Base-by-base conservation (phyloP, 2,797 vertebrate species). In the Luscinia luscinia region DNA sequence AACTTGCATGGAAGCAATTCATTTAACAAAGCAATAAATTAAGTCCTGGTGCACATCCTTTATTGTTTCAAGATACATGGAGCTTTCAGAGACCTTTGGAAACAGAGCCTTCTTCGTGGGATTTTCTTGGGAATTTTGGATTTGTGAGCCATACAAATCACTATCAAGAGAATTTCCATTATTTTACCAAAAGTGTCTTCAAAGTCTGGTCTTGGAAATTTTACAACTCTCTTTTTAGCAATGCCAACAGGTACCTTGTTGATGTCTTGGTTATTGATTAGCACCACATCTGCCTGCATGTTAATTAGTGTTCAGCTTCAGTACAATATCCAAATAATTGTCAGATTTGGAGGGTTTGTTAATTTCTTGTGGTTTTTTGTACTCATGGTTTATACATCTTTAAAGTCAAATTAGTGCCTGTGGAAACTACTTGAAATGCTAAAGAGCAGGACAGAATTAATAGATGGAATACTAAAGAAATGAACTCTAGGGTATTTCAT, bases 1-100 rank as follows among this genome's bases (percentile, higher is more conserved):
- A 92, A 40, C 52, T 17, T 87, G 15, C 54, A 79, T 87, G 85
- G 89, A 95, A 93, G 52, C 28, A 92, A 93, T 95, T 95, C 7
- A 84, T 92, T 90, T 88, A 67, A 69, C n/a, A 73, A 68, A 94
- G 76, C 22, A 86, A 73, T 90, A 86, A 93, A 94, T 90, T 84
- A 69, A 59, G 43, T 40, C 28, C 55, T 62, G 51, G 15, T 64
- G 73, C 76, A 55, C 55, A 28, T 57, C 54, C 66, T 72, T 92
- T 91, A 86, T 67, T 86, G 45, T 64, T 94, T 93, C 73, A 89
- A 87, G 54, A 66, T 57, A 76, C 12, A 4, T 2, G 8, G 34
- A 79, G 19, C 7, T 62, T 91, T 85, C 58, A 38, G 15, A 64
- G 55, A 22, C 26, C 40, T 89, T 61, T 76, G 45, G 41, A 85